Evolutionary conservation across 2,113 vertebrate species (phyloP), one percentile per base, ranked within the genome.

Genomic region (Lanius collurio): DNA sequence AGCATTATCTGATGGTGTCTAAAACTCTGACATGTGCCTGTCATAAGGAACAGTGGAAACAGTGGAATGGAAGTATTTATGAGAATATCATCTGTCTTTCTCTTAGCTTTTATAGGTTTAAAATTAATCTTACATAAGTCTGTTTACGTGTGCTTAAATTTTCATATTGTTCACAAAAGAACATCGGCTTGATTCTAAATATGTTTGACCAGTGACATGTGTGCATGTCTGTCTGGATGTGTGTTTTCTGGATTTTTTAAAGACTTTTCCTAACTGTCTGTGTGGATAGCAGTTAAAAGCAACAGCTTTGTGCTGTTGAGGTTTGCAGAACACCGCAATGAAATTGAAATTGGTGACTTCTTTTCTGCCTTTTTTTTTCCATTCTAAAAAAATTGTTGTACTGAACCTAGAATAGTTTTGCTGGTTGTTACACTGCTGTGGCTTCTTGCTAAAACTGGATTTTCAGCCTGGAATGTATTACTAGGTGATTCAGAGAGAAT

Each of bases 401-500:
- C 75, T 93, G 78, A 95, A 93, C 70, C 67, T 93, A 83, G 93
- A 96, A 95, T 93, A 95, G 89, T 93, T 94, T 87, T 79, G 2
- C 78, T 82, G 69, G 49, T 89, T 89, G 74, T 91, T 94, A 65
- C 53, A 50, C 71, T 85, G 50, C 74, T 93, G 87, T 91, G 95
- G 89, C 83, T 95, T 91, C 74, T 84, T 93, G 77, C 83, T 95
- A 91, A 93, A 94, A 49, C 57, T 94, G 64, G 37, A 11, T 76
- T 91, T 95, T 86, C 42, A 91, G 83, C 53, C 81, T 94, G 89
- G 67, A 95, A 71, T 94, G 52, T 82, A 56, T 94, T 79, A 79
- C 77, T 41, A 84, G 78, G 73, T 79, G 84, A 91, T 73, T 91
- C 91, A 89, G 70, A 89, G 59, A 82, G 85, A 87, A 83, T 57